Evolutionary conservation across 2,113 vertebrate genomes (phyloP).

Genomic region (Tamias sibiricus): DNA sequence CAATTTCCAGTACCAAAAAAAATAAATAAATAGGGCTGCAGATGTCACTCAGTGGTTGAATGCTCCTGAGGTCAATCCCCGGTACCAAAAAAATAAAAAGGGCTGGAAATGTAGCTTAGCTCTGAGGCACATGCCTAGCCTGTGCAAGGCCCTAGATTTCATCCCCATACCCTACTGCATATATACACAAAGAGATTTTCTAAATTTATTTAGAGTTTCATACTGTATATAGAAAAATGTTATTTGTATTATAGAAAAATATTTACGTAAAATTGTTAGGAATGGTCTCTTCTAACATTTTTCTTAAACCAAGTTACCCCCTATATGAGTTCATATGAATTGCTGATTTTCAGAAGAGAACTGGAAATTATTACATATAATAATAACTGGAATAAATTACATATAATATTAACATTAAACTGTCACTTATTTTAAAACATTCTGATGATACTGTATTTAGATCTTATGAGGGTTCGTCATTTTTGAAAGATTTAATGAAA

Average conservation of each 20-base stretch:
- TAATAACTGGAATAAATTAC: not conserved
- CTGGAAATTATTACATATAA: too few relatives aligned
- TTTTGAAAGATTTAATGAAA: constrained; percentile 33
- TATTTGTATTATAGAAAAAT: constrained; percentile 5
- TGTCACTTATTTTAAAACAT: constrained; percentile 18
- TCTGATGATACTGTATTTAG: not conserved
- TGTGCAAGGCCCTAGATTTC: too few relatives aligned
- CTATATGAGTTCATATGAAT: not conserved
- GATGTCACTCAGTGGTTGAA: too few relatives aligned
- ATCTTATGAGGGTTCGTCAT: not conserved
- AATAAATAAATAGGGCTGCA: too few relatives aligned
- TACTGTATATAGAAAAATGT: not conserved
- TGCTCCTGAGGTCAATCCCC: too few relatives aligned
- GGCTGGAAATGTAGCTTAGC: too few relatives aligned
- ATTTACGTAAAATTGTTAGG: not conserved
- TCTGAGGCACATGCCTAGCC: too few relatives aligned
- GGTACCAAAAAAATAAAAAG: too few relatives aligned
- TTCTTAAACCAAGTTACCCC: constrained; percentile 6
- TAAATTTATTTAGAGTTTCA: constrained; percentile 22
- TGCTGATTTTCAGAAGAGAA: constrained; percentile 53
- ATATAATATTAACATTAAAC: not conserved
- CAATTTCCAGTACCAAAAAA: too few relatives aligned
- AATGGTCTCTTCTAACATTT: not conserved
- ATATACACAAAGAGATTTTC: not conserved
- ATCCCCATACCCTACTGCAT: too few relatives aligned